A percentile compares a stretch with the other conserved stretches of the same genome.
These are phyloP conservation scores for Rutilus rutilus DNA, from an alignment of 2,113 vertebrate species.

Conservation along the genomic window DNA sequence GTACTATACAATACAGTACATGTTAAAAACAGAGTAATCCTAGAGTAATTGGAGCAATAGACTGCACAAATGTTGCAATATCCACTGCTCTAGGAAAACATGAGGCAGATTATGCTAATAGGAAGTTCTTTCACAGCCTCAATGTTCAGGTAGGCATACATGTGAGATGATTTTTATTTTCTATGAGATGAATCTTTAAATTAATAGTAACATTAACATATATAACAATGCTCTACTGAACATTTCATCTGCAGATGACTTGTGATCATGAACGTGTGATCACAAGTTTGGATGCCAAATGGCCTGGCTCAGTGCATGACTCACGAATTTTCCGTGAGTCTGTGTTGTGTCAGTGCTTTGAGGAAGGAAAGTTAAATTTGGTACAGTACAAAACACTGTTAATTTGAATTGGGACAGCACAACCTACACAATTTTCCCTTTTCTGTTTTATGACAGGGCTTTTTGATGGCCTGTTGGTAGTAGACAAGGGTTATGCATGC, in stretches of 20 bases:
- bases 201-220: no score
- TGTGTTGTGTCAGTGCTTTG: neutral
- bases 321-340: neutral
- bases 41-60: neutral
- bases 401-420: neutral
- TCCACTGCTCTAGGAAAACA: neutral
- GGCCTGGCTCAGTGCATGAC: neutral
- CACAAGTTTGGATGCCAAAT: neutral
- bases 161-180: no score
- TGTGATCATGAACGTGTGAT: no score
- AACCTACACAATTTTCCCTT: neutral
- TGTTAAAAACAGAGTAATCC: no score
- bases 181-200: no score
- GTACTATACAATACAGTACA: neutral
- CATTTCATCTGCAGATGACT: no score
- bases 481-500: neutral
- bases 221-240: no score
- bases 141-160: no score
- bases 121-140: no score
- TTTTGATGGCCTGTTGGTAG: neutral
- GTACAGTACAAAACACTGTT: neutral
- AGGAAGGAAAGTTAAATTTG: constrained; percentile 1
- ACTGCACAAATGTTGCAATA: neutral
- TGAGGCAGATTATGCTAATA: no score
- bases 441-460: neutral